Base-by-base conservation (phyloP, 2,797 vertebrate species). In the Phaenicophaeus curvirostris region DNA sequence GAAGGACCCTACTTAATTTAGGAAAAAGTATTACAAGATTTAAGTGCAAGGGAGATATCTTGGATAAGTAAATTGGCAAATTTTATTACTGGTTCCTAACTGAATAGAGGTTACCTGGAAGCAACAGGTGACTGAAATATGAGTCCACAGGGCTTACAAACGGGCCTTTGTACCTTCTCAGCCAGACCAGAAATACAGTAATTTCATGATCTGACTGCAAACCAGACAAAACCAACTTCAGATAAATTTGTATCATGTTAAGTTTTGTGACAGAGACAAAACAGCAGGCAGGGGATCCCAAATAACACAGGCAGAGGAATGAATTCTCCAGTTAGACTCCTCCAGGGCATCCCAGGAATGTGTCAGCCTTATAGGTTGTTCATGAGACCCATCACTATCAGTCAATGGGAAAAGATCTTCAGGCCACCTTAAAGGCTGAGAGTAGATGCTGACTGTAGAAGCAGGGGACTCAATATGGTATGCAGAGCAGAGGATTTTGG, bases 271-370 rank as follows among this genome's bases (percentile, higher is more conserved):
- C 17, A 31, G 44, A 58, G 23, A 10, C 41, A 75, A 46, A 51
- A 30, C 4, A 46, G 13, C 9, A 39, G 28, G 8, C 1, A 51
- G 35, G 8, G 24, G 12, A 74, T 28, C 8, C 7, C 23, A 5
- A 46, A 9, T 30, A 59, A 27, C 18, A 8, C 37, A 41, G 13
- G 27, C 35, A 75, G 31, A 67, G 12, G 8, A 51, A n/a, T 1
- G 10, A 51, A 6, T n/a, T 2, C 16, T 27, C n/a, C 58, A n/a
- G 3, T 6, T 7, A 0, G 0, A 3, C 1, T 9, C 7, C 2
- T 59, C n/a, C 23, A n/a, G n/a, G 17, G 48, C 7, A 46, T 6
- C 42, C n/a, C 61, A n/a, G 35, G 16, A 39, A 4, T 3, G 0
- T 42, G 10, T 50, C 30, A 63, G 24, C 4, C 7, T 14, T 16